phyloP scores from a whole-genome alignment of 2,888 invertebrate genomes.

The Drosophila emarginata region DNA sequence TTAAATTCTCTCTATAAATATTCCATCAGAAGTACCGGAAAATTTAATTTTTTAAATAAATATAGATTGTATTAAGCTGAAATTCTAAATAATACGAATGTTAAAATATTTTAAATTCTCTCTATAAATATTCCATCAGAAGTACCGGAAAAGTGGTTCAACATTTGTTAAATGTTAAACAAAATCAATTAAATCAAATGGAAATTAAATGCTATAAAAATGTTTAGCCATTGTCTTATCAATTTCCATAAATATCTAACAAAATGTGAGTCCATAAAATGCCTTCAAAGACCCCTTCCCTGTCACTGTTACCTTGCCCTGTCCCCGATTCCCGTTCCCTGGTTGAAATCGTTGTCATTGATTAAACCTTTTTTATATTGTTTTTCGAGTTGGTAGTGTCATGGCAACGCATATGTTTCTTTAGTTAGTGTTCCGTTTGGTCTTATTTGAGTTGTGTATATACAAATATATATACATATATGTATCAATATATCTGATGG shows the following conservation, averaged over 20 bases:
- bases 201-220: constrained; percentile 43
- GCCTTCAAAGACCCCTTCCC: background rate
- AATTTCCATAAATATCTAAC: constrained; percentile 67
- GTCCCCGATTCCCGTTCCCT: too few relatives aligned
- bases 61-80: too few relatives aligned
- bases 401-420: constrained; percentile 54
- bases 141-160: constrained; percentile 5
- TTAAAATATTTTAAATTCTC: too few relatives aligned
- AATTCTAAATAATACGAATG: too few relatives aligned
- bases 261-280: constrained; percentile 26
- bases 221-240: constrained; percentile 53
- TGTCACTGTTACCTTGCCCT: too few relatives aligned
- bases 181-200: constrained; percentile 28
- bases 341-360: constrained; percentile 44
- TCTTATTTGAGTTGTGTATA: background rate
- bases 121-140: background rate
- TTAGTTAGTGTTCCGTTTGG: constrained; percentile 14
- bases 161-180: background rate
- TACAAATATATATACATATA: background rate
- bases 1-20: too few relatives aligned
- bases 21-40: background rate
- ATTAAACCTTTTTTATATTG: constrained; percentile 59
- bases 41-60: too few relatives aligned
- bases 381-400: constrained; percentile 34
- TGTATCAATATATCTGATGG: background rate